Percentiles rank a stretch among this genome's conserved stretches.
Evolutionary conservation across 2,888 invertebrate species (phyloP).

Genomic region (Caenorhabditis panamensis): DNA sequence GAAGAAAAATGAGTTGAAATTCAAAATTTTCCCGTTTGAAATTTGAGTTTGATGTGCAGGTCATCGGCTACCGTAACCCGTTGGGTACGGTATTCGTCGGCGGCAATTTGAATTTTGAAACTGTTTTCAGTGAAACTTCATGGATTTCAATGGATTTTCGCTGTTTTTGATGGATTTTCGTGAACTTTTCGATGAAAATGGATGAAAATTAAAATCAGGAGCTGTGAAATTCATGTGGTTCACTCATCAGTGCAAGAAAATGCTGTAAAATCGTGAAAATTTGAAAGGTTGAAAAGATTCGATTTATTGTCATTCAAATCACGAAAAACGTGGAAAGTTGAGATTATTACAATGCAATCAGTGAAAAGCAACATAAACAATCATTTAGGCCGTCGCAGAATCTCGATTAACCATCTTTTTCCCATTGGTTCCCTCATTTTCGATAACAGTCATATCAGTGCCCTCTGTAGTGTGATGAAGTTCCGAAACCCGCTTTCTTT

Average conservation of each 20-base stretch:
- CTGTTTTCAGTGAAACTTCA: neutral
- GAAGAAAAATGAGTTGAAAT: neutral
- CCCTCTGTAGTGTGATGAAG: slow-evolving; percentile 26
- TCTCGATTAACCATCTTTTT: slow-evolving; percentile 31
- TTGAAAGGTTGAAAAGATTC: too few species aligned
- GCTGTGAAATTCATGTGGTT: too few species aligned
- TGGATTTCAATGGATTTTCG: neutral
- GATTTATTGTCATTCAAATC: too few species aligned
- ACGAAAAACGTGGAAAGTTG: too few species aligned
- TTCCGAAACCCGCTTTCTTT: slow-evolving; percentile 72
- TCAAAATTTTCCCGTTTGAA: neutral
- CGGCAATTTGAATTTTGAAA: slow-evolving; percentile 1
- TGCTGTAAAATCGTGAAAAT: too few species aligned
- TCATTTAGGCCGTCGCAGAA: slow-evolving; percentile 35
- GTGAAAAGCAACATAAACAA: too few species aligned
- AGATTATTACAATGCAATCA: too few species aligned
- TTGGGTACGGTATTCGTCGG: neutral
- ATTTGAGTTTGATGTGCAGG: slow-evolving; percentile 22
- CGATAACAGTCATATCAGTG: slow-evolving; percentile 12
- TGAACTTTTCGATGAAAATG: neutral
- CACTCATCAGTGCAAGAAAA: too few species aligned
- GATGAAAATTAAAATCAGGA: too few species aligned
- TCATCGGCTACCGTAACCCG: slow-evolving; percentile 13
- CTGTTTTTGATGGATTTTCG: too few species aligned
- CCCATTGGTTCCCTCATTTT: neutral